Percentiles rank a stretch among this genome's conserved stretches.
phyloP scores from a whole-genome alignment of 2,888 invertebrate genomes.

The Caenorhabditis becei region DNA sequence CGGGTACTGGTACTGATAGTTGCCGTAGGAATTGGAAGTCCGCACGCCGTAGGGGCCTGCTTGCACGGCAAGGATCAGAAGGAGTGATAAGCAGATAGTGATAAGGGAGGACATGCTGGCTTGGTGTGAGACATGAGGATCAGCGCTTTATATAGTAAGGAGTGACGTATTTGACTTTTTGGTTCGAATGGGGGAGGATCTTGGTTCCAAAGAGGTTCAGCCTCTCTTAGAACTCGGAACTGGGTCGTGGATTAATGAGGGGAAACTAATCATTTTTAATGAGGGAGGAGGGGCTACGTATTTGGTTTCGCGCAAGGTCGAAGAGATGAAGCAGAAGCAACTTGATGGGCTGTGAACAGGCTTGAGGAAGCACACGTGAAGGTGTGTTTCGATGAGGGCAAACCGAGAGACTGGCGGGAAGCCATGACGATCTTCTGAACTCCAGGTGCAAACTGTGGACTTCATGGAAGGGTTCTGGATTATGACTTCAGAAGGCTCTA shows the following conservation, averaged over 20 bases:
- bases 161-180: slow-evolving; percentile 34
- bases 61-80: slow-evolving; percentile 6
- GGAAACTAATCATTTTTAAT: slow-evolving; percentile 8
- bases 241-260: slow-evolving; percentile 16
- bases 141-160: slow-evolving; percentile 2
- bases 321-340: not conserved
- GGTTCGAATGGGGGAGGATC: not conserved
- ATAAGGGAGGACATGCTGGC: slow-evolving; percentile 14
- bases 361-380: not conserved
- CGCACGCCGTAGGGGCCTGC: slow-evolving; percentile 19
- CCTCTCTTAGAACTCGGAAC: not conserved
- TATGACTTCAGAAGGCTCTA: too few species aligned
- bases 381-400: slow-evolving; percentile 12
- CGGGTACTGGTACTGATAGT: slow-evolving; percentile 22
- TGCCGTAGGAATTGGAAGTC: slow-evolving; percentile 1
- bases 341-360: slow-evolving; percentile 6
- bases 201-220: not conserved
- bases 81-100: slow-evolving; percentile 1
- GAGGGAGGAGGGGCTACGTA: slow-evolving; percentile 10
- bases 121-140: not conserved
- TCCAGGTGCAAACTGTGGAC: too few species aligned
- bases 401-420: not conserved
- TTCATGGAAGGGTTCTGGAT: too few species aligned
- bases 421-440: not conserved
- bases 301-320: slow-evolving; percentile 27